Base-by-base conservation (phyloP, 2,888 invertebrate species). In the Caenorhabditis imperialis region DNA sequence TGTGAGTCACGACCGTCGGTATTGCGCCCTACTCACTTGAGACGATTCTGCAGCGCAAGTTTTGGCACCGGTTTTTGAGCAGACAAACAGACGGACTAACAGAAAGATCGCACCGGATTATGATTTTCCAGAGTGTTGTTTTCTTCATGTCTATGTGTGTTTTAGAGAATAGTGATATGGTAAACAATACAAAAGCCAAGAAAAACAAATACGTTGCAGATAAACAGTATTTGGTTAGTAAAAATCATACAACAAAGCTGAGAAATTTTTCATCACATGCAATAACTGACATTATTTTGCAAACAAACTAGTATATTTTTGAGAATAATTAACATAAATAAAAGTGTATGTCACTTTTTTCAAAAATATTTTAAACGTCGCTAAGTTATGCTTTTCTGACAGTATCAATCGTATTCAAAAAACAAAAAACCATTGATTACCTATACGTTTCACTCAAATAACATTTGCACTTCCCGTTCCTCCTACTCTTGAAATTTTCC, bases 61-160 rank as follows among this genome's bases (percentile, higher is more conserved):
- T 57, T 67, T 67, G 67, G 67, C 67, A 67, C 67, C 67, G 67
- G 67, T 67, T 67, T 55, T 67, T 58, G 47, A 27, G 48, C 27
- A 30, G 25, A n/a, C n/a, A n/a, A 40, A 47, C n/a, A 12, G 25
- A 23, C 20, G 40, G 61, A 50, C 55, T 47, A 45, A 33, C 35
- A 20, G 14, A 37, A 25, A 23, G 25, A 25, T 14, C 23, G 47
- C n/a, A 8, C n/a, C n/a, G 25, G 61, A 62, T 44, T 2, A 35
- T 58, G 57, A 58, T 47, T 53, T 60, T 22, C 42, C 38, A 42
- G 25, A 58, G 38, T 16, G 40, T 33, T 50, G 25, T 61, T 40
- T n/a, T 22, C 18, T 45, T 33, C 23, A 27, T 61, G 51, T 30
- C 22, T 61, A 20, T 16, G 14, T 54, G 45, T 54, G 45, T 60